Evolutionary conservation across 2,797 vertebrate species (phyloP), one percentile per base, ranked within the genome.

Genomic region (Hyperoplus lanceolatus): DNA sequence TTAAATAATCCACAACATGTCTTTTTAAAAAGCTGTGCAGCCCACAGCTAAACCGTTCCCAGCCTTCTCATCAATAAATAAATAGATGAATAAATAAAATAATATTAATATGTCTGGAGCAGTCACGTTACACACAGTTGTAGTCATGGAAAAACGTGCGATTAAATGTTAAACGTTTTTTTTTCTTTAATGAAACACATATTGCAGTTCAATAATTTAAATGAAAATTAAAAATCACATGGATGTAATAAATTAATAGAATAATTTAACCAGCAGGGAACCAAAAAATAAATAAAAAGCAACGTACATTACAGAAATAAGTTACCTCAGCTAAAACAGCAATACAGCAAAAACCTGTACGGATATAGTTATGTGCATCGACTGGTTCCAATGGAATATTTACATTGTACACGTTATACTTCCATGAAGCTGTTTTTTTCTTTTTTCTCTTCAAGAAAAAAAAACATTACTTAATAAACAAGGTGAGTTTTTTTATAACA

Each of bases 161-260:
- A 92, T 92, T 93, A 96, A 97, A 97, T 95, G 95, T 97, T 97
- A 96, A 97, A 96, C 95, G 29, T 29, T 29, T 29, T 95, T 94
- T 91, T 90, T 94, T 95, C 95, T 98, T 98, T 97, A 96, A 97
- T 97, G 96, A 98, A 99, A 97, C 96, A 98, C 97, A 95, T 94
- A 96, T 95, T 95, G 96, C 97, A 97, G 95, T 96, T 96, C 97
- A 95, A 92, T 95, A 96, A 95, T 89, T 29, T 95, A 96, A 97
- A 97, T 96, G 29, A 29, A 96, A 99, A 95, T 96, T 95, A 96
- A 96, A 29, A 94, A 92, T 93, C 95, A 98, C 97, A 97, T 95
- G 96, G 93, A 96, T 93, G 93, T 96, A 90, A 96, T 96, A 97
- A 98, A 97, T 96, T 92, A 97, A 95, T 86, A 84, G 89, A 91